A percentile compares a stretch with the other conserved stretches of the same genome.
phyloP scores from a whole-genome alignment of 2,888 invertebrate species.

The Platycnemis pennipes region DNA sequence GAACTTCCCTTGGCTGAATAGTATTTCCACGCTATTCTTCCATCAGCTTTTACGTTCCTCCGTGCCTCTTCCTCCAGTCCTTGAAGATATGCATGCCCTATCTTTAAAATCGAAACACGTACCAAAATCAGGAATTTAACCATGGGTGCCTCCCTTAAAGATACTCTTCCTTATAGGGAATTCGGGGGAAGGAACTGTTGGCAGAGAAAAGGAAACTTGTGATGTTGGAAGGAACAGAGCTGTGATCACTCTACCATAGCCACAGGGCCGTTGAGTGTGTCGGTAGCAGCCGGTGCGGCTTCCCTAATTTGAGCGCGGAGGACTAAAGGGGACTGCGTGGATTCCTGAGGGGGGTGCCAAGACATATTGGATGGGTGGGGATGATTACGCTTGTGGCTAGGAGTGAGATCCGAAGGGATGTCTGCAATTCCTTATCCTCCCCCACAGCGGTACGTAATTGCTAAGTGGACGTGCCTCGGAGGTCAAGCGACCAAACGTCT shows the following conservation, averaged over 20 bases:
- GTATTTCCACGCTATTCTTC: background rate
- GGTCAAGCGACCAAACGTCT: slow-evolving; percentile 23
- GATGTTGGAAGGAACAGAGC: background rate
- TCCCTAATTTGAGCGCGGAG: background rate
- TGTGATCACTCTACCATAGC: background rate
- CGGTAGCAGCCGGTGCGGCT: background rate
- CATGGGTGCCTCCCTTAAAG: background rate
- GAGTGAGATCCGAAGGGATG: background rate
- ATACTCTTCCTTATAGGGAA: too few species aligned
- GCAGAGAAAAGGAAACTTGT: background rate
- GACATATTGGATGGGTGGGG: background rate
- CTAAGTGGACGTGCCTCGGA: slow-evolving; percentile 29
- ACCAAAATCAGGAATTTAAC: slow-evolving; percentile 33
- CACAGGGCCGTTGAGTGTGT: background rate
- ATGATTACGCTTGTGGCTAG: background rate
- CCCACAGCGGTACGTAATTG: slow-evolving; percentile 44
- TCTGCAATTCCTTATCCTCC: background rate
- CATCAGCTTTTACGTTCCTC: background rate
- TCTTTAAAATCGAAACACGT: slow-evolving; percentile 14
- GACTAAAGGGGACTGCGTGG: background rate
- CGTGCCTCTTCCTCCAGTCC: background rate
- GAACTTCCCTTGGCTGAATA: too few species aligned
- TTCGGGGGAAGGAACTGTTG: background rate
- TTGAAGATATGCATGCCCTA: background rate
- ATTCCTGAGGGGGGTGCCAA: background rate